Base-by-base conservation (phyloP, 2,888 invertebrate genomes). In the Coelogynopora nodosa region DNA sequence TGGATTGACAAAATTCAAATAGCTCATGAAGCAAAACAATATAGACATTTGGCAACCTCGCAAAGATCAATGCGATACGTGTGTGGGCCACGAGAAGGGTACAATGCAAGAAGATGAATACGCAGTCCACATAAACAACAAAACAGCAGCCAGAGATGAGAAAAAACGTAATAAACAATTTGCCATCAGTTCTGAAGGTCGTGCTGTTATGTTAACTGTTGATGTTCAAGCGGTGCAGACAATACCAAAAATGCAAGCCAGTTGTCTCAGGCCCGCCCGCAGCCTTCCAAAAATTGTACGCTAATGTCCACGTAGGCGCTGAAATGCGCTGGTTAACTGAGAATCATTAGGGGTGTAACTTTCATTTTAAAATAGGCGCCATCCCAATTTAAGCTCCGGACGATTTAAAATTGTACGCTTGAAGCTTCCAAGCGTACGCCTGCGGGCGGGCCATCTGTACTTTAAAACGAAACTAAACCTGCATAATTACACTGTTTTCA, bases 41-140 rank as follows among this genome's bases (percentile, higher is more conserved):
- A 2, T 80, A 5, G 28, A 27, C 80, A 80, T 80, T 10, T 2
- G 23, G 23, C 80, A 80, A 80, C 80, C 80, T 26, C 23, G 80
- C 23, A 80, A 80, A 80, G 2, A 80, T n/a, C 80, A 80, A 80
- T 80, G n/a, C 80, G n/a, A 80, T 80, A 26, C 28, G 80, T 80
- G 80, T 80, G 23, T 80, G 80, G 28, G 80, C 28, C 80, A 80
- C 80, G 28, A 27, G 80, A 80, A 80, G 28, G 80, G 80, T n/a
- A 80, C 23, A 26, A n/a, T 80, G n/a, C 2, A 23, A 5, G 80
- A 80, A 80, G 80, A 80, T 2, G 26, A 80, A 27, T 80, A 80
- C n/a, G 28, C 28, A 80, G 2, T 26, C 23, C 2, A 80, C 28
- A 23, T 26, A 10, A 80, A n/a, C 28, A 27, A 23, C 5, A 80